Conservation (phyloP, 2,113 vertebrate species). For the Piprites chloris region DNA sequence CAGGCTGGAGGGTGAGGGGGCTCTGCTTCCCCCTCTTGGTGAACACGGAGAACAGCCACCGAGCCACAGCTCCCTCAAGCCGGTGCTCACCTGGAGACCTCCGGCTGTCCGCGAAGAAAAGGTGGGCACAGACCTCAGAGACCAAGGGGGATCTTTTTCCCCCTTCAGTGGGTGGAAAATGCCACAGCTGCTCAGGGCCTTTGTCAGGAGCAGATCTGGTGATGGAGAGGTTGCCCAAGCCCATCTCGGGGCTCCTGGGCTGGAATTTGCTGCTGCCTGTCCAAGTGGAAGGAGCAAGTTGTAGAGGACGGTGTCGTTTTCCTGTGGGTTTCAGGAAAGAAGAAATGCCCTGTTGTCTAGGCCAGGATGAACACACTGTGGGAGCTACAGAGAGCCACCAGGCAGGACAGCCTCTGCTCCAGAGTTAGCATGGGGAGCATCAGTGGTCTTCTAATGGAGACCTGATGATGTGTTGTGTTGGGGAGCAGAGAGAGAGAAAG, state of each 20-base stretch:
- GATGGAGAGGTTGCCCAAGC: not conserved
- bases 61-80: not conserved
- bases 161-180: not conserved
- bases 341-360: not conserved
- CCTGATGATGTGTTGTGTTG: not conserved
- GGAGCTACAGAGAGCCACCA: not conserved
- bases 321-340: not conserved
- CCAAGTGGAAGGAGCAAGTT: not conserved
- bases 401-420: not conserved
- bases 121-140: not conserved
- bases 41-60: not conserved
- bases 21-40: not conserved
- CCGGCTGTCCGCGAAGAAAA: rapidly evolving
- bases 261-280: not conserved
- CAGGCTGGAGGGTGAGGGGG: not conserved
- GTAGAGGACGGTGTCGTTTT: not conserved
- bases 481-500: rapidly evolving
- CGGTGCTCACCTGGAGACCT: not conserved
- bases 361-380: not conserved
- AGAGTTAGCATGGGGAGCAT: not conserved
- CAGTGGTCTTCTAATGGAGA: not conserved
- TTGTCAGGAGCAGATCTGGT: not conserved
- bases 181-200: not conserved
- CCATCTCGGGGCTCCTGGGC: not conserved
- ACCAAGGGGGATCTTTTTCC: not conserved